A percentile compares a stretch with the other conserved stretches of the same genome.
These are phyloP conservation scores for Zaprionus bogoriensis DNA, from an alignment of 2,888 invertebrate genomes.

Conservation along the genomic window DNA sequence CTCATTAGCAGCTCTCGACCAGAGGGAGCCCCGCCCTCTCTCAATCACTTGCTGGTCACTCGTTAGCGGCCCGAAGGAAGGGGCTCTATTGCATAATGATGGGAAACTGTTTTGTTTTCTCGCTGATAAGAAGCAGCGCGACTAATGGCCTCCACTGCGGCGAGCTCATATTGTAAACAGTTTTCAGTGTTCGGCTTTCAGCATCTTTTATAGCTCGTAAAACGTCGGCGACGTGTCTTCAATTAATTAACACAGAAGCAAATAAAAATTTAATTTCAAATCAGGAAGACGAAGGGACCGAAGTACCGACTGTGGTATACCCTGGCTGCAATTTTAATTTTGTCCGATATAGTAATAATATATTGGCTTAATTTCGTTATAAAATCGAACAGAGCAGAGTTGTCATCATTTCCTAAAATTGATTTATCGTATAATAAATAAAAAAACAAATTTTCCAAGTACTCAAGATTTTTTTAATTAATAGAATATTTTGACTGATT, in stretches of 20 bases:
- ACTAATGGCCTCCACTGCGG: slow-evolving; percentile 40
- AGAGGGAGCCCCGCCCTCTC: slow-evolving; percentile 5
- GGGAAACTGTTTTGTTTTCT: slow-evolving; percentile 54
- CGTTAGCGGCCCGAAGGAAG: slow-evolving; percentile 21
- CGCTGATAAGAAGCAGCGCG: slow-evolving; percentile 48
- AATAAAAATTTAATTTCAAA: slow-evolving; percentile 30
- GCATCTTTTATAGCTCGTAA: slow-evolving; percentile 54
- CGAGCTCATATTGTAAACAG: slow-evolving; percentile 32
- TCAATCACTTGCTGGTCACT: slow-evolving; percentile 31
- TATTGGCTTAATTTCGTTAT: too few relatives aligned
- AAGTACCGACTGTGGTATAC: too few relatives aligned
- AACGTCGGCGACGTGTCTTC: slow-evolving; percentile 48
- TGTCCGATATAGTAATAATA: too few relatives aligned
- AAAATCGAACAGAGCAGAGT: too few relatives aligned
- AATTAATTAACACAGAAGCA: slow-evolving; percentile 57
- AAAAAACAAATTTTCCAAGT: too few relatives aligned
- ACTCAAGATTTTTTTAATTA: too few relatives aligned
- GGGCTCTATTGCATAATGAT: slow-evolving; percentile 64
- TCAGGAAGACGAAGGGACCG: too few relatives aligned
- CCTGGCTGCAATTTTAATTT: too few relatives aligned
- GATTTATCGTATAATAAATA: too few relatives aligned
- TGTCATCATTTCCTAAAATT: too few relatives aligned
- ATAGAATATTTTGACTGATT: too few relatives aligned
- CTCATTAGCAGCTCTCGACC: slow-evolving; percentile 52
- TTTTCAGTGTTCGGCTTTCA: too few relatives aligned